Base-by-base conservation (phyloP, 2,113 vertebrate species). In the Bos indicus region DNA sequence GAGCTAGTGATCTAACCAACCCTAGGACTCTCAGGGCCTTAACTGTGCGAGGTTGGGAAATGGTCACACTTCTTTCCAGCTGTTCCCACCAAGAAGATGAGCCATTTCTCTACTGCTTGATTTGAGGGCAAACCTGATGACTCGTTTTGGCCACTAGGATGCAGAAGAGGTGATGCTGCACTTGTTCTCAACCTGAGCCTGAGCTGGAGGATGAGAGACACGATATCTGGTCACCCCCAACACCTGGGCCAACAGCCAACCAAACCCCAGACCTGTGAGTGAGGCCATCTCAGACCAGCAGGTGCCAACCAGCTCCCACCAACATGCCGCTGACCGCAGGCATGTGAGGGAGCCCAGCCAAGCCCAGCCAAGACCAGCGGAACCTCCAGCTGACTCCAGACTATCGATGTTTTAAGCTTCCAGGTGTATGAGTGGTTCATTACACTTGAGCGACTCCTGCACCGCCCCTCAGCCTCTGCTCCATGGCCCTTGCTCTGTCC, bases 381-480 rank as follows among this genome's bases (percentile, higher is more conserved):
- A 43, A 54, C 78, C 36, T 46, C 2, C 90, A 43, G 51, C 51
- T 83, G 90, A 43, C 30, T 48, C 19, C 62, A 40, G 43, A 62
- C 26, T 13, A 4, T 14, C 59, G 19, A 67, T 91, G 46, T 33
- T 95, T 93, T 36, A 64, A 59, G 56, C 8, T 36, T 40, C 89
- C 52, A 46, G 19, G 17, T 57, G 43, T 89, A 40, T 4, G 25
- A 74, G 33, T 86, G 43, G 28, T 28, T 48, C 13, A 19, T 52
- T 46, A 33, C 7, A 26, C 1, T 52, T 46, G 14, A 3, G 13
- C 2, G 23, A 10, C 46, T 21, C 13, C 33, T 7, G 2, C 13
- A 25, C 6, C 28, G 4, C 43, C 12, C 48, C 15, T 40, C 48
- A 52, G 67, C 43, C 48, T 21, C 59, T 19, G 1, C 11, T 26